Base-by-base conservation (phyloP, 1,140 invertebrate species). In the Ladona fulva region DNA sequence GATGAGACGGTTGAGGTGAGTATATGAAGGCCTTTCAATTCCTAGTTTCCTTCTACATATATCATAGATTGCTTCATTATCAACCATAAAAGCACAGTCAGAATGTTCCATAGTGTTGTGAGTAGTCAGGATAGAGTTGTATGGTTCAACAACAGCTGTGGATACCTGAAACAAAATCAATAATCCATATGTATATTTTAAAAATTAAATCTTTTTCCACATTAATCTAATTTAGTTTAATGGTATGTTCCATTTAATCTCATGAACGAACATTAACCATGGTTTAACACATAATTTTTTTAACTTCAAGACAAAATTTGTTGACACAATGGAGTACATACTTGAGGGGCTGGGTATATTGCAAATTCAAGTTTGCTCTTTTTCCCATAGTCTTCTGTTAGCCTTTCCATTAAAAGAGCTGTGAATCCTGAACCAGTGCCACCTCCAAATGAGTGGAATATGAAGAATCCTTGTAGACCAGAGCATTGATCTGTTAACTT, bases 361-460 rank as follows among this genome's bases (percentile, higher is more conserved):
- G 92, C 90, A 84, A 95, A 95, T 84, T 95, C 92, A 25, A 95
- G 86, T 87, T 94, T 94, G 0, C 91, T 92, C 84, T 93, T 94
- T 83, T 94, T 93, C 73, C 91, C 91, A 85, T 92, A 93, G 80
- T 93, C 93, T 0, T 93, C 92, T 19, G 90, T 92, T 1, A 95
- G 86, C 42, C 92, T 86, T 85, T 94, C 92, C 92, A 94, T 94
- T 75, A 95, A 86, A 74, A 95, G 85, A 16, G 92, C 93, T 0
- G 92, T 92, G 84, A 95, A 95, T 1, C 93, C 93, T 16, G 93
- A 95, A 5, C 93, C 93, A 80, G 93, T 95, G 75, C 93, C 93
- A 25, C 93, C 93, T 42, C 93, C 93, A 82, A 95, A 95, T 42
- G 91, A 93, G 85, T 95, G 93, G 87, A 95, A 95, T 76, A 95